Conservation (phyloP, 2,113 vertebrate species). For the Noctilio leporinus region DNA sequence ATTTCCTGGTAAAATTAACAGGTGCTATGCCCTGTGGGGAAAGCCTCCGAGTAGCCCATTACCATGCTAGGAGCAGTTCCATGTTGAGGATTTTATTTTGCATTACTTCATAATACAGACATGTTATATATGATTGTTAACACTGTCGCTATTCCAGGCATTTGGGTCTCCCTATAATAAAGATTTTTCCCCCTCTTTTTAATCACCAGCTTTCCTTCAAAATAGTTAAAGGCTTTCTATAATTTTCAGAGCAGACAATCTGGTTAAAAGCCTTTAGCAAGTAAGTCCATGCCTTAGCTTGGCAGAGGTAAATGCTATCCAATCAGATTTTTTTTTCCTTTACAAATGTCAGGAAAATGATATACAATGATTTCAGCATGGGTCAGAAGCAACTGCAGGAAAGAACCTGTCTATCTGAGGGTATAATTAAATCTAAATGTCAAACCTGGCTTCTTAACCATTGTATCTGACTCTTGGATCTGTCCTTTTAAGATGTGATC, state of each 20-base stretch:
- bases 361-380: background rate
- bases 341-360: background rate
- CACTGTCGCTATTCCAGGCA: background rate
- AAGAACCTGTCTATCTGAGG: background rate
- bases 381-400: background rate
- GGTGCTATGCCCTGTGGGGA: background rate
- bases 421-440: constrained; percentile 28
- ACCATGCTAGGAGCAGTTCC: background rate
- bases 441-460: background rate
- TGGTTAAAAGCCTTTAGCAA: background rate
- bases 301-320: background rate
- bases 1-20: constrained; percentile 8
- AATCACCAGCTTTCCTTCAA: constrained; percentile 18
- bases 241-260: background rate
- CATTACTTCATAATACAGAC: background rate
- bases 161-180: background rate
- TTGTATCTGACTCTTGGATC: background rate
- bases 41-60: background rate
- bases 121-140: constrained; percentile 16
- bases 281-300: background rate
- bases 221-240: background rate
- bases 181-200: background rate
- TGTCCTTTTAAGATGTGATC: background rate
- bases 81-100: background rate
- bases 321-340: background rate